Conservation (phyloP, 2,113 vertebrate species). For the Pterocles orientalis region DNA sequence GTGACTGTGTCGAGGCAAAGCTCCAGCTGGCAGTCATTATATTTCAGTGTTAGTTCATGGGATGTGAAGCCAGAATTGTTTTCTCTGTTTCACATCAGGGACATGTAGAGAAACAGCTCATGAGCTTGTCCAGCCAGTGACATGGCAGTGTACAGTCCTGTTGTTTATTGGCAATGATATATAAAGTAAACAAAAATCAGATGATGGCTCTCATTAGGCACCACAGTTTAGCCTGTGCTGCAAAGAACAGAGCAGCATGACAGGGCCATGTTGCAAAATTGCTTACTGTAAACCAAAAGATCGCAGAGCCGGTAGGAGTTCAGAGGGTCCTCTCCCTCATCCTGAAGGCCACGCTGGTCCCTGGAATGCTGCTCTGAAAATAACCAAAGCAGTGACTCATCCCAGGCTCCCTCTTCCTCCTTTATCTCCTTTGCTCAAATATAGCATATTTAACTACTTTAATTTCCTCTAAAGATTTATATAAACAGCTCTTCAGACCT, state of each 20-base stretch:
- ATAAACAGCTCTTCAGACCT: background rate
- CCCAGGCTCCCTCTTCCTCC: constrained; percentile 8
- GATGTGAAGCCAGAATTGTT: background rate
- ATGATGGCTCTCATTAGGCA: background rate
- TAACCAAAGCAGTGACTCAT: constrained; percentile 29
- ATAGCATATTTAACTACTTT: constrained; percentile 6
- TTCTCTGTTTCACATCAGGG: background rate
- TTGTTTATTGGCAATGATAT: background rate
- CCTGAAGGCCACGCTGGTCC: background rate
- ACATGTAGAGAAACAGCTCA: background rate
- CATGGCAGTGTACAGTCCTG: background rate
- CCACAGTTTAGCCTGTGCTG: background rate
- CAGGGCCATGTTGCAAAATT: background rate
- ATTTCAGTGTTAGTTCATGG: background rate
- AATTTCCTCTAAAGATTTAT: constrained; percentile 29
- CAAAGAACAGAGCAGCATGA: background rate
- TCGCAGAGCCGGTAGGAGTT: background rate
- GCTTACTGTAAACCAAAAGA: background rate
- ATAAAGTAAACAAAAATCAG: background rate
- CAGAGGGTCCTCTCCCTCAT: background rate
- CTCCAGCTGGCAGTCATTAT: background rate
- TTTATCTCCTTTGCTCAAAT: background rate
- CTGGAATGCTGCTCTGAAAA: constrained; percentile 27
- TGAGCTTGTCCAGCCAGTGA: background rate
- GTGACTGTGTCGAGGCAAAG: rapidly evolving